These are phyloP conservation scores for Baccha elongata DNA, from an alignment of 2,888 invertebrate genomes.

Conservation along the genomic window DNA sequence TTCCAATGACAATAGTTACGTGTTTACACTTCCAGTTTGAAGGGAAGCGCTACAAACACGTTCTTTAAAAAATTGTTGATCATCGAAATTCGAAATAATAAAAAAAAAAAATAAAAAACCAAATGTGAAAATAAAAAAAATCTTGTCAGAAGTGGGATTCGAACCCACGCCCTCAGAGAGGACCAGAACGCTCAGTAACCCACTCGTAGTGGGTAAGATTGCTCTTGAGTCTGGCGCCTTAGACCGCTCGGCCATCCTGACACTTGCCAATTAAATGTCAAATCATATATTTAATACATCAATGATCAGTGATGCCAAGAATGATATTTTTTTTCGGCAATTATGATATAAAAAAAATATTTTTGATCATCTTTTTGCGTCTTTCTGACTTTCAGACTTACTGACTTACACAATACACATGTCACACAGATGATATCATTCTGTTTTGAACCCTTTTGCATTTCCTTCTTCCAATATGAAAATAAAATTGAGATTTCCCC, in stretches of 20 bases:
- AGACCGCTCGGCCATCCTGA: slow-evolving; percentile 78
- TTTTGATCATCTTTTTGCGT: not conserved
- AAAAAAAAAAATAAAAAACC: not conserved
- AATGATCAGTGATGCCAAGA: too few species aligned
- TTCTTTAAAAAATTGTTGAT: slow-evolving; percentile 29
- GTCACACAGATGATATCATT: slow-evolving; percentile 21
- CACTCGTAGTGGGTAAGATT: slow-evolving; percentile 71
- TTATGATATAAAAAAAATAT: not conserved
- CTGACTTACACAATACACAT: too few species aligned
- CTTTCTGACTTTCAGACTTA: too few species aligned
- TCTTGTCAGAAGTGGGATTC: slow-evolving; percentile 70
- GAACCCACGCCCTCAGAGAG: slow-evolving; percentile 72
- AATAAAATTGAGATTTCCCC: slow-evolving; percentile 8
- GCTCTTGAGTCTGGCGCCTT: slow-evolving; percentile 78
- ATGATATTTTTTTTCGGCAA: not conserved
- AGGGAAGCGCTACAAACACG: slow-evolving; percentile 35
- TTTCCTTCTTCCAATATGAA: not conserved
- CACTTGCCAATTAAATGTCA: slow-evolving; percentile 14
- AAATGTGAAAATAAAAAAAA: slow-evolving; percentile 18
- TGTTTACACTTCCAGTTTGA: slow-evolving; percentile 43
- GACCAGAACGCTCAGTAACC: slow-evolving; percentile 66
- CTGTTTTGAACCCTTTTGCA: slow-evolving; percentile 14
- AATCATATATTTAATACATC: too few species aligned
- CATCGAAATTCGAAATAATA: not conserved
- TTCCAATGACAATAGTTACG: slow-evolving; percentile 43